Percentiles rank a stretch among this genome's conserved stretches.
phyloP scores from a whole-genome alignment of 2,888 invertebrate genomes.

The Blastobasis lacticolella region DNA sequence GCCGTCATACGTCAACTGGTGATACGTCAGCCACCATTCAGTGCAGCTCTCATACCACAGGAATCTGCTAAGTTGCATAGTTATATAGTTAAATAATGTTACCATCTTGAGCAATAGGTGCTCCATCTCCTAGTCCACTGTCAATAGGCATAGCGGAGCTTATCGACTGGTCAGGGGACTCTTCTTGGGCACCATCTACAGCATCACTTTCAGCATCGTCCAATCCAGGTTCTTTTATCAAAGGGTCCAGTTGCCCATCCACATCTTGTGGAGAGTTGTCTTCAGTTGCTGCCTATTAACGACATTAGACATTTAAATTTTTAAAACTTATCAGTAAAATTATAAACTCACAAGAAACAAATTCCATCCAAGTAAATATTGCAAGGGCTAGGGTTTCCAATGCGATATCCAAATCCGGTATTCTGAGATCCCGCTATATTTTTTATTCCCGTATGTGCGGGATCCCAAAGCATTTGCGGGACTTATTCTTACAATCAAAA shows the following conservation, averaged over 20 bases:
- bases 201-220: constrained; percentile 45
- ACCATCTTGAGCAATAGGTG: constrained; percentile 61
- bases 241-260: constrained; percentile 48
- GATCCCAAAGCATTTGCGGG: no score
- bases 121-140: constrained; percentile 51
- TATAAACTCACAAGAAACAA: not conserved
- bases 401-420: no score
- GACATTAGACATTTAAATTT: no score
- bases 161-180: constrained; percentile 67
- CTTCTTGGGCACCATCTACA: constrained; percentile 40
- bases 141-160: constrained; percentile 65
- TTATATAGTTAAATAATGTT: not conserved
- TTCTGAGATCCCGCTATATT: no score
- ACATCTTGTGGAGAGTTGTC: constrained; percentile 54
- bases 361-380: no score
- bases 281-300: constrained; percentile 46
- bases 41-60: no score
- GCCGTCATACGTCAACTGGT: no score
- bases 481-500: no score
- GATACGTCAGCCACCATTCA: no score
- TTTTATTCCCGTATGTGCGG: no score
- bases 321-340: not conserved
- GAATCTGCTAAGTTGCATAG: no score
- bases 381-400: no score
- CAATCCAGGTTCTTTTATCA: constrained; percentile 46